These are phyloP conservation scores for Lemur catta DNA, from an alignment of 2,797 vertebrate species.

Conservation along the genomic window DNA sequence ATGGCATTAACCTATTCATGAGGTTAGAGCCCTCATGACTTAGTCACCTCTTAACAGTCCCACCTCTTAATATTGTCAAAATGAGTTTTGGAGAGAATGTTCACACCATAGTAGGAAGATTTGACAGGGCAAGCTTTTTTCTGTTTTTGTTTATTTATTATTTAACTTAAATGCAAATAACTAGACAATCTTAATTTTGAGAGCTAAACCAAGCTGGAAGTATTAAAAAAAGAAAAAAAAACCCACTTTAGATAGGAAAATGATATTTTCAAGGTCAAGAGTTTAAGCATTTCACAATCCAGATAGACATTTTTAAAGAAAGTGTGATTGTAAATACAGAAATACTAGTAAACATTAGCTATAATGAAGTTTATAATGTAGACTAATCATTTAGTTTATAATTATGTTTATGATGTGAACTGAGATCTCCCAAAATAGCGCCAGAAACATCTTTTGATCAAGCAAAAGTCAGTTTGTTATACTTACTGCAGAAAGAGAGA, in stretches of 20 bases:
- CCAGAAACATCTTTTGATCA: background rate
- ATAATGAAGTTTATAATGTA: background rate
- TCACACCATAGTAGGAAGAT: slow-evolving; percentile 44
- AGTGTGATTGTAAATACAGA: background rate
- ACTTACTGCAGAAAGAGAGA: background rate
- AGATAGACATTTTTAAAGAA: background rate
- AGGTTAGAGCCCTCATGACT: background rate
- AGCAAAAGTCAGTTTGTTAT: background rate
- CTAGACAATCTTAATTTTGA: slow-evolving; percentile 75
- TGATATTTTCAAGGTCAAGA: slow-evolving; percentile 58
- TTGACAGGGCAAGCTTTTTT: slow-evolving; percentile 71
- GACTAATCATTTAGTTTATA: background rate
- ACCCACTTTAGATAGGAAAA: slow-evolving; percentile 72
- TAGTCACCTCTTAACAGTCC: background rate
- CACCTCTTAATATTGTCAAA: background rate
- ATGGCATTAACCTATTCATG: background rate
- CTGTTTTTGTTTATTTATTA: background rate
- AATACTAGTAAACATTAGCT: background rate
- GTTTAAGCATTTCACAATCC: slow-evolving; percentile 57
- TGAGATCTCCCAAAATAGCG: background rate
- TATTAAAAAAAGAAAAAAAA: slow-evolving; percentile 36
- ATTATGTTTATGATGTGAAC: background rate
- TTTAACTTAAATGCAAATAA: slow-evolving; percentile 77
- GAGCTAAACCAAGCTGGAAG: slow-evolving; percentile 68
- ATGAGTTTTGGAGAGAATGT: background rate